These are phyloP conservation scores for Epinotia bilunana DNA, from an alignment of 2,888 invertebrate species.

Conservation along the genomic window DNA sequence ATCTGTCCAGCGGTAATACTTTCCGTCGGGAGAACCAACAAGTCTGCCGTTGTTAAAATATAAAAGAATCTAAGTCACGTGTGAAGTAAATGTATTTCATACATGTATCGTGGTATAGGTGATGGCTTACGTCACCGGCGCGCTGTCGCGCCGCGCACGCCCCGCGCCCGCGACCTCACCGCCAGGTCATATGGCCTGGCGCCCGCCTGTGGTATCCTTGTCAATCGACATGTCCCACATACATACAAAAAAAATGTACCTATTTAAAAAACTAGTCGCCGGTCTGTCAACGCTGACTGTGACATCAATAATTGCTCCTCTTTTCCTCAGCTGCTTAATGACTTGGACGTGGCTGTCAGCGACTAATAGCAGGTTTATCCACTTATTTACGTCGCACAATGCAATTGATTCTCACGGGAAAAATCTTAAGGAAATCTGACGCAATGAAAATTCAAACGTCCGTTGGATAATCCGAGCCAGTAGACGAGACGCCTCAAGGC, in stretches of 20 bases:
- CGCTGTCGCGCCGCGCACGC: conserved; percentile 46
- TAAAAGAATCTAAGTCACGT: background rate
- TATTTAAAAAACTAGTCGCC: background rate
- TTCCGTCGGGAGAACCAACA: background rate
- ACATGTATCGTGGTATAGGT: conserved; percentile 27
- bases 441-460: conserved; percentile 6
- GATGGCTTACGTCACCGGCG: conserved; percentile 63
- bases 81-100: conserved; percentile 15
- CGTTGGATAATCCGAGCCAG: conserved; percentile 13
- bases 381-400: background rate
- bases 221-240: conserved; percentile 19
- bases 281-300: background rate
- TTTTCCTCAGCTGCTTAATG: background rate
- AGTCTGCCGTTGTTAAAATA: conserved; percentile 12
- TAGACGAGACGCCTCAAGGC: conserved; percentile 11
- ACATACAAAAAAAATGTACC: conserved; percentile 10
- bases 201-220: conserved; percentile 50
- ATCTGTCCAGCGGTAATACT: background rate
- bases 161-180: conserved; percentile 58
- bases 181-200: conserved; percentile 60
- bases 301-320: background rate
- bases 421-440: conserved; percentile 25
- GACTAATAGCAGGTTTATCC: background rate
- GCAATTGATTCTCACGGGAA: conserved; percentile 5
- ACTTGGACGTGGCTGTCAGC: background rate